These are phyloP conservation scores for Luscinia megarhynchos DNA, from an alignment of 2,797 vertebrate genomes.

Conservation along the genomic window DNA sequence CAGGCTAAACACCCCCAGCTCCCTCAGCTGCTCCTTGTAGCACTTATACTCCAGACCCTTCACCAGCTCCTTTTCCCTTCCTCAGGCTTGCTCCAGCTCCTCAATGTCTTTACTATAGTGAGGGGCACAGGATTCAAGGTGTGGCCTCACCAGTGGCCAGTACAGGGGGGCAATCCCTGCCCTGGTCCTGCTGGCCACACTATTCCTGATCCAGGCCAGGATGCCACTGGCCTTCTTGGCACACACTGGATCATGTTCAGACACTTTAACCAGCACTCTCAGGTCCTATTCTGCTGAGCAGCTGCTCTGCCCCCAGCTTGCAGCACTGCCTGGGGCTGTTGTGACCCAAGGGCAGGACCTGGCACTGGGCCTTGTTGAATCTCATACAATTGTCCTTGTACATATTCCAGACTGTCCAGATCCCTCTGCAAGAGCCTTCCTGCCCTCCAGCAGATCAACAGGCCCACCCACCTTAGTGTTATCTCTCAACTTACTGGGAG, in stretches of 20 bases:
- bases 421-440: not conserved
- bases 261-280: rapidly evolving
- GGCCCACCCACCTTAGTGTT: not conserved
- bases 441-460: not conserved
- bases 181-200: not conserved
- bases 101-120: not conserved
- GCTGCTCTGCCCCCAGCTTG: not conserved
- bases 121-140: not conserved
- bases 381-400: not conserved
- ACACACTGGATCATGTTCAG: not conserved
- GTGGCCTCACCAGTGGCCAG: rapidly evolving
- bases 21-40: not conserved
- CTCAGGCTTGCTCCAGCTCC: not conserved
- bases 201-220: not conserved
- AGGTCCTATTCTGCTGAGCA: not conserved
- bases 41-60: not conserved
- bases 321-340: not conserved
- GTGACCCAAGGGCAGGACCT: not conserved
- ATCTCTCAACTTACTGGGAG: not conserved
- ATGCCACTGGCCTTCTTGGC: not conserved
- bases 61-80: not conserved
- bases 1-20: not conserved
- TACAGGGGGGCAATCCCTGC: not conserved
- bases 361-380: not conserved
- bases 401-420: not conserved